phyloP scores from a whole-genome alignment of 2,113 vertebrate species.

The Xiphophorus maculatus region DNA sequence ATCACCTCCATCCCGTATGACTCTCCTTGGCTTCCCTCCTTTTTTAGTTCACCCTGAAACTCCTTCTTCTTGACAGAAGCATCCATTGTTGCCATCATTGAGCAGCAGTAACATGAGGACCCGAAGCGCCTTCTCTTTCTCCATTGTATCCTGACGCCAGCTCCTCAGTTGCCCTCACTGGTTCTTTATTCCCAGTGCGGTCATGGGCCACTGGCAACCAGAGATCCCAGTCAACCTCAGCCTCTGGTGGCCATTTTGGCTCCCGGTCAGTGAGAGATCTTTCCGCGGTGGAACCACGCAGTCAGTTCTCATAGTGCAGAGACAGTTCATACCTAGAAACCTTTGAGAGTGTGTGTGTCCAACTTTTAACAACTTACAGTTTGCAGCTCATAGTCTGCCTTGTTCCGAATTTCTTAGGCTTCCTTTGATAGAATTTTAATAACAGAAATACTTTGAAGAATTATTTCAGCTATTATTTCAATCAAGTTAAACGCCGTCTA shows the following conservation, averaged over 20 bases:
- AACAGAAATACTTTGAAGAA: background rate
- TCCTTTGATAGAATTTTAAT: background rate
- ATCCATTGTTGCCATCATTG: slow-evolving; percentile 64
- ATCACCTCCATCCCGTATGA: slow-evolving; percentile 2
- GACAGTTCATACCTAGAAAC: background rate
- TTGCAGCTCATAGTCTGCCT: background rate
- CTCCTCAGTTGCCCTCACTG: slow-evolving; percentile 54
- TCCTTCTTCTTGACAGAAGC: slow-evolving; percentile 65
- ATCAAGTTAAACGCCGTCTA: too few species aligned
- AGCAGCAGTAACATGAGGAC: slow-evolving; percentile 70
- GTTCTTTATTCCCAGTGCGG: slow-evolving; percentile 60
- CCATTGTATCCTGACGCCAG: slow-evolving; percentile 60
- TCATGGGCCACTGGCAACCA: slow-evolving; percentile 69
- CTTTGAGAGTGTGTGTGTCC: background rate
- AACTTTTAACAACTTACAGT: background rate
- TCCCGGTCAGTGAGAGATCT: slow-evolving; percentile 52
- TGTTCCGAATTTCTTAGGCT: background rate
- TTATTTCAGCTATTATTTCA: too few species aligned
- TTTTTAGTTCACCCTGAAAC: slow-evolving; percentile 18
- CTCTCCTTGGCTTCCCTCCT: slow-evolving; percentile 26
- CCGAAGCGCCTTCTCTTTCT: slow-evolving; percentile 60
- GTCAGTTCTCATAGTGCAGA: slow-evolving; percentile 24
- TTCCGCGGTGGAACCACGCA: slow-evolving; percentile 30
- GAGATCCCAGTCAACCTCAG: slow-evolving; percentile 66
- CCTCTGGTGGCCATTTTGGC: slow-evolving; percentile 63